A percentile compares a stretch with the other conserved stretches of the same genome.
phyloP scores from a whole-genome alignment of 1,140 invertebrate genomes.

The Bombus pyrosoma region DNA sequence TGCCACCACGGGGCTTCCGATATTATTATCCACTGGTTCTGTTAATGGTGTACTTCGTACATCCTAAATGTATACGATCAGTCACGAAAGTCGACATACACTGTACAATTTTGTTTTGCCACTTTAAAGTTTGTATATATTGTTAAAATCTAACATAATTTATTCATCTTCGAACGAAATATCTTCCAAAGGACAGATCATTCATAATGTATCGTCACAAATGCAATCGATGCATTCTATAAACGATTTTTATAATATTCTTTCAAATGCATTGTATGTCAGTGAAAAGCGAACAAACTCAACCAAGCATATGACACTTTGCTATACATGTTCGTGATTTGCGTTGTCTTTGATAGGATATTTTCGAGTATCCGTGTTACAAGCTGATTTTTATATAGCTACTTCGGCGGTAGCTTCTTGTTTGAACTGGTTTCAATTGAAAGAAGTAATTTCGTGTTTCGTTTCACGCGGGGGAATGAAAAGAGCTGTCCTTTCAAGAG shows the following conservation, averaged over 20 bases:
- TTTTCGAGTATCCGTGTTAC: not conserved
- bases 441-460: not conserved
- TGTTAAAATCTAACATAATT: no score
- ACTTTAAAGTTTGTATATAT: no score
- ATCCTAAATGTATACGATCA: not conserved
- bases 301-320: no score
- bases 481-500: not conserved
- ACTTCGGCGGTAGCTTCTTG: not conserved
- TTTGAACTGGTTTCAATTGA: not conserved
- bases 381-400: not conserved
- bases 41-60: conserved; percentile 21
- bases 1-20: conserved; percentile 26
- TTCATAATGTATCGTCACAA: no score
- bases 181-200: no score
- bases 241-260: no score
- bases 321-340: not conserved
- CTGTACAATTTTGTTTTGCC: no score
- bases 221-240: no score
- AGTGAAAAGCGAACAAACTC: no score
- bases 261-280: no score
- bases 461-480: not conserved
- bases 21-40: conserved; percentile 34
- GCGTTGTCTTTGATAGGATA: conserved; percentile 35
- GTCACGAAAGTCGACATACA: no score
- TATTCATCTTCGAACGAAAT: no score